Conservation (phyloP, 2,888 invertebrate species). For the Tanytarsus gracilentus region DNA sequence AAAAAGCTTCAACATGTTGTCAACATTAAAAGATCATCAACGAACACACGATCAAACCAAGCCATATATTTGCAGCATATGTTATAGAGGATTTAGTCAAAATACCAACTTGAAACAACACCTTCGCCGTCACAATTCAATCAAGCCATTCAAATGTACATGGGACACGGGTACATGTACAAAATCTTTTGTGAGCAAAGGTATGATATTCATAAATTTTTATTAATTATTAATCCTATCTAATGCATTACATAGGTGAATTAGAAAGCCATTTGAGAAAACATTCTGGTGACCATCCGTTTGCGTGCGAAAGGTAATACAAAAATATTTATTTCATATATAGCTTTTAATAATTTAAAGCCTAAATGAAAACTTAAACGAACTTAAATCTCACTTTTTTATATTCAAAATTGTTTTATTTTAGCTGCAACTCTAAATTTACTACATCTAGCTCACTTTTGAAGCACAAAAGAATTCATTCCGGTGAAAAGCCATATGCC, state of each 20-base stretch:
- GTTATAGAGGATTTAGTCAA: slow-evolving; percentile 52
- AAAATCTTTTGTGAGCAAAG: slow-evolving; percentile 44
- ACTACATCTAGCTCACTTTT: slow-evolving; percentile 52
- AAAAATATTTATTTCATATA: too few species aligned
- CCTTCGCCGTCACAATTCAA: slow-evolving; percentile 49
- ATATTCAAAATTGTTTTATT: slow-evolving; percentile 50
- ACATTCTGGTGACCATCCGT: slow-evolving; percentile 54
- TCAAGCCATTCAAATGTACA: slow-evolving; percentile 41
- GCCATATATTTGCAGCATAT: slow-evolving; percentile 48
- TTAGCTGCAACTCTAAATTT: slow-evolving; percentile 48
- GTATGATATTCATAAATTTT: too few species aligned
- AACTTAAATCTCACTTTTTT: background rate
- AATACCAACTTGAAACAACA: slow-evolving; percentile 53
- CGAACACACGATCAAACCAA: slow-evolving; percentile 51
- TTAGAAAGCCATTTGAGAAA: slow-evolving; percentile 49
- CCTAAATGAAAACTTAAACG: too few species aligned
- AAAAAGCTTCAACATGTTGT: slow-evolving; percentile 46
- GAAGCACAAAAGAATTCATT: slow-evolving; percentile 51
- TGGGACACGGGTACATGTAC: slow-evolving; percentile 45
- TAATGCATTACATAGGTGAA: too few species aligned
- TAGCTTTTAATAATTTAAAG: too few species aligned
- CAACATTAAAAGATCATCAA: slow-evolving; percentile 51
- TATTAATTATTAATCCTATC: too few species aligned
- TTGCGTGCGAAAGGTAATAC: slow-evolving; percentile 47
- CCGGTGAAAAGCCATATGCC: slow-evolving; percentile 49